phyloP scores from a whole-genome alignment of 2,888 invertebrate species.

The Oegoconia quadripuncta region DNA sequence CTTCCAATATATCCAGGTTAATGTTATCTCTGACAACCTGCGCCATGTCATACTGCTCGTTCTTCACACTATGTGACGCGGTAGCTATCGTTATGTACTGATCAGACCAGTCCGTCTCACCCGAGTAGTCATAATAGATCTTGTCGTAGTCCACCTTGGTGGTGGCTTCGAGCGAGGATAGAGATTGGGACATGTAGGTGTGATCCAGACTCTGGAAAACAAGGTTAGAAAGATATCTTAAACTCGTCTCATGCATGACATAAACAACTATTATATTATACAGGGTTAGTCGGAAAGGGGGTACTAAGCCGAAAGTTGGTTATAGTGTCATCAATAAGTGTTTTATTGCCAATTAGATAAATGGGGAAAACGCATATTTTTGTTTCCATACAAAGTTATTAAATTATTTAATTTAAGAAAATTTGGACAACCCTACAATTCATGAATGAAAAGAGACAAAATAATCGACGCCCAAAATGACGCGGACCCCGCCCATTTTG shows the following conservation, averaged over 20 bases:
- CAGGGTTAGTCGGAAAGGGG: too few species aligned
- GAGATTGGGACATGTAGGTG: constrained; percentile 62
- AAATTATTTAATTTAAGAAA: too few species aligned
- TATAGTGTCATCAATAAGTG: too few species aligned
- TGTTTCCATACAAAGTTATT: too few species aligned
- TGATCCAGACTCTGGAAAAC: constrained; percentile 53
- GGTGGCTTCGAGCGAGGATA: constrained; percentile 45
- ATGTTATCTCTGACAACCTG: constrained; percentile 47
- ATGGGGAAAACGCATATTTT: too few species aligned
- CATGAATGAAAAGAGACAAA: too few species aligned
- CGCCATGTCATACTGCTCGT: constrained; percentile 48
- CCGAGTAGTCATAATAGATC: constrained; percentile 54
- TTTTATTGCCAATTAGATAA: too few species aligned
- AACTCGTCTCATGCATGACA: background rate
- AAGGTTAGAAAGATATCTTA: background rate
- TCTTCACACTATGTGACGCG: constrained; percentile 36
- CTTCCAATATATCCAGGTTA: constrained; percentile 50
- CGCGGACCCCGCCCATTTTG: too few species aligned
- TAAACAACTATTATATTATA: too few species aligned
- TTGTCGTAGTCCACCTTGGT: constrained; percentile 57
- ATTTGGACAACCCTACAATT: too few species aligned
- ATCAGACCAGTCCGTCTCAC: constrained; percentile 35
- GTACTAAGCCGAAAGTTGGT: too few species aligned
- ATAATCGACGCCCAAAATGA: too few species aligned
- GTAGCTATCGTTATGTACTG: constrained; percentile 38